These are phyloP conservation scores for Oncopodura yosiiana DNA, from an alignment of 1,140 invertebrate genomes.

Conservation along the genomic window DNA sequence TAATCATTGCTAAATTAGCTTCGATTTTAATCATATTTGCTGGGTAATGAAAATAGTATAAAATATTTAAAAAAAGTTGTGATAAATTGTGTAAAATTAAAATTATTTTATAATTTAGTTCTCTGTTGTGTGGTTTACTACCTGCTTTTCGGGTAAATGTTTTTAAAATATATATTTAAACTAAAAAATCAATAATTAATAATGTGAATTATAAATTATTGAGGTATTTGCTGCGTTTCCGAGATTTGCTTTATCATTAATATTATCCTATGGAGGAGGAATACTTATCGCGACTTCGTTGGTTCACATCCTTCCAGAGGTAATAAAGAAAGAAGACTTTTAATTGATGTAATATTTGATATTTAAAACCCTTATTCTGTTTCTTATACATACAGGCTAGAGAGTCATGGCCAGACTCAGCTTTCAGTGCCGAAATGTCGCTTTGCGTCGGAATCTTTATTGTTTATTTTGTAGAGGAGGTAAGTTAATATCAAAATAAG, in stretches of 20 bases:
- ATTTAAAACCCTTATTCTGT: neutral
- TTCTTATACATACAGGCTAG: conserved; percentile 26
- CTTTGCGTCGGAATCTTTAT: conserved; percentile 67
- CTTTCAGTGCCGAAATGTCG: conserved; percentile 52
- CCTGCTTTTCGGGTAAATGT: conserved; percentile 34
- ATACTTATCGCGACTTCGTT: conserved; percentile 71
- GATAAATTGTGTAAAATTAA: no score
- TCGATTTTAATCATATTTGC: conserved; percentile 32
- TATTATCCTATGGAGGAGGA: conserved; percentile 73
- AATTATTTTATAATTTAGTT: no score
- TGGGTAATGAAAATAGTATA: no score
- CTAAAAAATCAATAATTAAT: no score
- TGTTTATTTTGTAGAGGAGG: conserved; percentile 70
- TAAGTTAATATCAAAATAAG: conserved; percentile 38
- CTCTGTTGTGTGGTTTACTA: conserved; percentile 33
- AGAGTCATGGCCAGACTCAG: conserved; percentile 29
- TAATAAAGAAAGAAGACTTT: conserved; percentile 38
- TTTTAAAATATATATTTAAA: no score
- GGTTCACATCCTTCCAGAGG: conserved; percentile 73
- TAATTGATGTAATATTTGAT: neutral
- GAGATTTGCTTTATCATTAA: conserved; percentile 45
- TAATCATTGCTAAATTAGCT: conserved; percentile 31
- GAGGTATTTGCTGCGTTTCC: conserved; percentile 33
- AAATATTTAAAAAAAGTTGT: no score
- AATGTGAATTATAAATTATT: no score